Percentiles rank a stretch among this genome's conserved stretches.
These are phyloP conservation scores for Hypselothyrea guttata DNA, from an alignment of 2,888 invertebrate genomes.

Conservation along the genomic window DNA sequence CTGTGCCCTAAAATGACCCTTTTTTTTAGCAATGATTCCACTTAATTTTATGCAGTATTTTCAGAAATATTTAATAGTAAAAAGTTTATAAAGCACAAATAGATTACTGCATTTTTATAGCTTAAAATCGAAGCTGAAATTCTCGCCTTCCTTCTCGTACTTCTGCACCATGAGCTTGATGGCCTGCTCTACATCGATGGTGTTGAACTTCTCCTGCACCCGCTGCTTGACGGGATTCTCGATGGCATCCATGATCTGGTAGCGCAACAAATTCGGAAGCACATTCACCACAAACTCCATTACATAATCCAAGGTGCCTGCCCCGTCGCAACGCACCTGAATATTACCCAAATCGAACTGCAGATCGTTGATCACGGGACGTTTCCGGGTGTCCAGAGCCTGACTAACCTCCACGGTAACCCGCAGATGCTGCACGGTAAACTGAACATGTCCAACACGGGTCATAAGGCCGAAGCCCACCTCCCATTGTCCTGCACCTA, in stretches of 20 bases:
- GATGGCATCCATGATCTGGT: conserved; percentile 93
- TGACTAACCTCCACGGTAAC: conserved; percentile 88
- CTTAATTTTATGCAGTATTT: too few species aligned
- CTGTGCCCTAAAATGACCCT: too few species aligned
- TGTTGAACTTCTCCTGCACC: conserved; percentile 87
- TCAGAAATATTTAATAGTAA: too few species aligned
- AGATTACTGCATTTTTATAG: not conserved
- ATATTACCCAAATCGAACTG: conserved; percentile 92
- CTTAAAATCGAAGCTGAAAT: conserved; percentile 77
- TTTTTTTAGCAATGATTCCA: too few species aligned
- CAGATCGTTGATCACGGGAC: conserved; percentile 87
- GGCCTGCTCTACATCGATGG: conserved; percentile 88
- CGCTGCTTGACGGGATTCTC: conserved; percentile 90
- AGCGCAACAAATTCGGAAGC: conserved; percentile 91
- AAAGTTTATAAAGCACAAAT: too few species aligned
- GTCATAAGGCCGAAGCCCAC: conserved; percentile 87
- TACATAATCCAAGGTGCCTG: conserved; percentile 92
- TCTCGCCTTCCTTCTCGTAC: conserved; percentile 83
- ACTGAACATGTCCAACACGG: conserved; percentile 88
- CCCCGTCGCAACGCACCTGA: conserved; percentile 91
- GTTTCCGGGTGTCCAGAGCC: conserved; percentile 89
- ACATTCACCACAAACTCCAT: conserved; percentile 91
- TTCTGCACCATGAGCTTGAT: conserved; percentile 88
- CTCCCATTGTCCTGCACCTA: conserved; percentile 91
- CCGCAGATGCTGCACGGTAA: conserved; percentile 90